Evolutionary conservation across 2,888 invertebrate species (phyloP), one percentile per base, ranked within the genome.

Genomic region (Ophioninae sp.): DNA sequence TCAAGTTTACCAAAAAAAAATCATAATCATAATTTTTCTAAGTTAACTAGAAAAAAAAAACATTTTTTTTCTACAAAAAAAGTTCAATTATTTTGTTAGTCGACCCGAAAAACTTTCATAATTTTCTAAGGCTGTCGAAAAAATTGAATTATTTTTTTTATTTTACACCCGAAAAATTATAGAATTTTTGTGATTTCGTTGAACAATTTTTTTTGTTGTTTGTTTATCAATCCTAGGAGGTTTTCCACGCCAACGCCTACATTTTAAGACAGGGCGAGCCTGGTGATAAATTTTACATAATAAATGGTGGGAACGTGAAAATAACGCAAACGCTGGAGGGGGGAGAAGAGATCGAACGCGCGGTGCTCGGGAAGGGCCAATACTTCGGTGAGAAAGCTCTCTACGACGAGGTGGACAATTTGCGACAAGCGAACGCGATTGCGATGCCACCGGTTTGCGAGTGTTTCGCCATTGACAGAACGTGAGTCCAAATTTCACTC

Each of bases 301-400:
- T 98, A 88, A 96, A 96, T 85, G 96, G 96, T 8, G 97, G 97
- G 9, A 95, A 94, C 6, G 97, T 97, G 17, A 95, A 94, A 68
- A 95, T 97, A 64, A 96, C 95, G 22, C 96, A 95, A 90, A 93
- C 94, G 2, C 94, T 94, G 22, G 93, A 94, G 0, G 94, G 94
- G 22, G 93, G 93, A 10, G 93, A 93, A 0, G 93, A 94, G 63
- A 95, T 96, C 80, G 93, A 94, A 82, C 93, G 95, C 20, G 95
- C 97, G 17, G 95, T 96, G 8, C 94, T 97, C 10, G 94, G 94
- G 20, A 95, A 95, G 59, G 98, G 97, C 0, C 95, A 97, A 82
- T 98, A 96, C 93, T 98, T 98, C 92, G 98, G 98, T 0, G 98
- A 98, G 89, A 96, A 96, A 90, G 98, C 98, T 0, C 93, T 98